Evolutionary conservation across 2,888 invertebrate genomes (phyloP), one percentile per base, ranked within the genome.

Genomic region (Synanthedon tipuliformis): DNA sequence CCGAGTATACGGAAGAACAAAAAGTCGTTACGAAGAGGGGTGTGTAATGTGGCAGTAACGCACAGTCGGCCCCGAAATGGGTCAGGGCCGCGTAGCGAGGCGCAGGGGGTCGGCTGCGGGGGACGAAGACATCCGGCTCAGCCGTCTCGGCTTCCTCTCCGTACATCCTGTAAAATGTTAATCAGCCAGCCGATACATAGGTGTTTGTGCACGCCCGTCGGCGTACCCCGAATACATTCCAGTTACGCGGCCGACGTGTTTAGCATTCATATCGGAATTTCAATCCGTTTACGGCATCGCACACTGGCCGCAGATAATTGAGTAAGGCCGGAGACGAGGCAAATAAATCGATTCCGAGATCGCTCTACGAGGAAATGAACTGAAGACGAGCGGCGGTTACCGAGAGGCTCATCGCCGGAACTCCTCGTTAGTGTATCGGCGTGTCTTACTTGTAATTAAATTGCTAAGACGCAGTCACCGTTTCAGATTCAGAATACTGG

Each of bases 31-130:
- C 23, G 23, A 23, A 23, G 5, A 23, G 23, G 23, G 23, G 23
- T 23, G 23, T 23, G 23, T 23, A 23, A 34, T 49, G 49, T 49
- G 18, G 8, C 5, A 4, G 23, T 15, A 15, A 49, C 49, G 23
- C 16, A 49, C 49, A 18, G 8, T n/a, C 23, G 49, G 45, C 49
- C 5, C 23, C 7, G 8, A 66, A 58, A 53, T 69, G 55, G 67
- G 70, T 69, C 70, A 69, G 62, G 69, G 70, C 56, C 68, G 64
- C 64, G 66, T 55, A 63, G 55, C 56, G 41, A 51, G 54, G 52
- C 53, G 54, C 50, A 27, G 50, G 15, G 40, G 45, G 34, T 53
- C 48, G 53, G 55, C 55, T 53, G 52, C 53, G 54, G 59, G 58
- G 57, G 55, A 54, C 45, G 15, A n/a, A 45, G 57, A 60, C 16